phyloP scores from a whole-genome alignment of 2,113 vertebrate species.

The Sterna hirundo region DNA sequence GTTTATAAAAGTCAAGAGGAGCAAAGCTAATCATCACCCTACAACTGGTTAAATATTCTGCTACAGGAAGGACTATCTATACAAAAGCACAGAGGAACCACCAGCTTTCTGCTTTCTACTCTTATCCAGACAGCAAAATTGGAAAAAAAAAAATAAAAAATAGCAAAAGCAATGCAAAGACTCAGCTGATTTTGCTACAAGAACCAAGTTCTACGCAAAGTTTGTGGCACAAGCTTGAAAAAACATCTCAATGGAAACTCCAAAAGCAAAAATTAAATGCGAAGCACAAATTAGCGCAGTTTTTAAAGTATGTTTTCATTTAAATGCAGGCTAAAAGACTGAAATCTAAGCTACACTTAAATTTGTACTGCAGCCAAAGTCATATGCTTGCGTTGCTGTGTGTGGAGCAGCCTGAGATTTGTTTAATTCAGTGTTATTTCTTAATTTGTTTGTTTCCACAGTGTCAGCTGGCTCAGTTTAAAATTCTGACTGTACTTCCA shows the following conservation, averaged over 20 bases:
- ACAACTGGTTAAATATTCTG: not conserved
- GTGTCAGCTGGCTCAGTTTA: not conserved
- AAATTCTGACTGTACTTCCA: not conserved
- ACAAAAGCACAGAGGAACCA: not conserved
- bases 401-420: not conserved
- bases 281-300: not conserved
- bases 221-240: not conserved
- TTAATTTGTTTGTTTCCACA: not conserved
- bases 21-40: not conserved
- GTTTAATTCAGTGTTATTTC: constrained; percentile 7
- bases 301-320: not conserved
- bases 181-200: not conserved
- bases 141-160: too few relatives aligned
- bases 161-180: not conserved
- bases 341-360: not conserved
- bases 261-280: not conserved
- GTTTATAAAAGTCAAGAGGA: not conserved
- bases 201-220: not conserved
- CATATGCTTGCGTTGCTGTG: not conserved
- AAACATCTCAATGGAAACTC: not conserved
- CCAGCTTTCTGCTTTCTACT: not conserved
- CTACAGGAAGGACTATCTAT: not conserved
- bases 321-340: not conserved
- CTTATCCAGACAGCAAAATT: not conserved
- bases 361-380: not conserved